phyloP scores from a whole-genome alignment of 2,113 vertebrate species.

The Anoura caudifer region DNA sequence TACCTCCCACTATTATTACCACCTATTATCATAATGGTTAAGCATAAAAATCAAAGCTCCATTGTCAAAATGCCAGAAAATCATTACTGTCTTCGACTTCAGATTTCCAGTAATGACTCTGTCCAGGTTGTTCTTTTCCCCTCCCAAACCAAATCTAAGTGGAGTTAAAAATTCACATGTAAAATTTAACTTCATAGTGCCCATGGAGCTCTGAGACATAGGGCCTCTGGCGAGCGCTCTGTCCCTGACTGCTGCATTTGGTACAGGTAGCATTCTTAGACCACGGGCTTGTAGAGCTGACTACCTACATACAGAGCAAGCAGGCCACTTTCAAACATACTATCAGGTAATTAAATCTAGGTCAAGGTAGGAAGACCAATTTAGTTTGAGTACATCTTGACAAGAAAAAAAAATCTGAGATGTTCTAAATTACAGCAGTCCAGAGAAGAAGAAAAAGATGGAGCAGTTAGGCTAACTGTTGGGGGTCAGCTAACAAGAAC shows the following conservation, averaged over 20 bases:
- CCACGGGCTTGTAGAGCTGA: neutral
- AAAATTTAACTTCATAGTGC: neutral
- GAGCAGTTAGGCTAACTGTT: no score
- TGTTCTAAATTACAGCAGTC: neutral
- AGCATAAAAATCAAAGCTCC: neutral
- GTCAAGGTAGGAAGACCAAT: neutral
- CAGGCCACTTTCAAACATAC: neutral
- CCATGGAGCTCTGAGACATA: neutral
- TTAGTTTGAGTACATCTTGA: neutral
- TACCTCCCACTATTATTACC: neutral
- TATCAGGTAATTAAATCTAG: neutral
- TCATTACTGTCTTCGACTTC: neutral
- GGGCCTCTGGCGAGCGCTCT: neutral
- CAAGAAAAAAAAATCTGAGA: neutral
- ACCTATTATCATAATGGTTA: neutral
- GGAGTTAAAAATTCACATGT: neutral
- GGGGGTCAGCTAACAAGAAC: neutral
- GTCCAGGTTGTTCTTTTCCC: neutral
- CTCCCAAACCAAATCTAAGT: neutral
- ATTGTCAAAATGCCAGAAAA: conserved; percentile 14
- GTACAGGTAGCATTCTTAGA: neutral
- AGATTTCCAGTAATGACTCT: neutral
- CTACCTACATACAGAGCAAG: neutral
- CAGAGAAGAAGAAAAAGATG: neutral
- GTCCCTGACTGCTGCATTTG: neutral